These are phyloP conservation scores for Pygathrix nemaeus DNA, from an alignment of 2,113 vertebrate species.

Conservation along the genomic window DNA sequence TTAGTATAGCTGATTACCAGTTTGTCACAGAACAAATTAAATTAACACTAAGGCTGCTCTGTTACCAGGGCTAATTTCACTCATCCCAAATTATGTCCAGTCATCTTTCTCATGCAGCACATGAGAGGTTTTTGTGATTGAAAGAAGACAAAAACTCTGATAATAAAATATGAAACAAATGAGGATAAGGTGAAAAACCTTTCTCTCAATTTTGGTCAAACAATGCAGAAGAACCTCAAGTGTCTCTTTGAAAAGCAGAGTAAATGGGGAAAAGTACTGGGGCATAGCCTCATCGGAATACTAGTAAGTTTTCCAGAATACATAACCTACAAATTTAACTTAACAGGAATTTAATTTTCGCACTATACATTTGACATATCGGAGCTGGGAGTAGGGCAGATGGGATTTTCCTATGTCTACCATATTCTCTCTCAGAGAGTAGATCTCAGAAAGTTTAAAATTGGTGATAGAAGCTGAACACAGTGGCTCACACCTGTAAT, in stretches of 20 bases:
- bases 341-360: not conserved
- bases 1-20: not conserved
- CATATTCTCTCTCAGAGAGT: not conserved
- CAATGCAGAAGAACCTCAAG: not conserved
- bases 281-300: not conserved
- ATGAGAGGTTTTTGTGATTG: not conserved
- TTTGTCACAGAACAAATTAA: not conserved
- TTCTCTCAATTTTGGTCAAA: not conserved
- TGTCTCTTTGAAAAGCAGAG: not conserved
- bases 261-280: not conserved
- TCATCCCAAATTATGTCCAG: not conserved
- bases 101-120: not conserved
- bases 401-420: not conserved
- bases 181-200: not conserved
- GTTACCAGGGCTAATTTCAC: not conserved
- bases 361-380: not conserved
- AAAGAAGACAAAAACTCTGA: not conserved
- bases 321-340: not conserved
- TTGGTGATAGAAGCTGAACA: not conserved
- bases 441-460: not conserved
- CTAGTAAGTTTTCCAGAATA: not conserved
- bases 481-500: not conserved
- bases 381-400: fast-evolving
- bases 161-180: not conserved
- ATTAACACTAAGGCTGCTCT: not conserved